Percentiles rank a stretch among this genome's conserved stretches.
phyloP scores from a whole-genome alignment of 2,888 invertebrate species.

The Meliscaeva auricollis region DNA sequence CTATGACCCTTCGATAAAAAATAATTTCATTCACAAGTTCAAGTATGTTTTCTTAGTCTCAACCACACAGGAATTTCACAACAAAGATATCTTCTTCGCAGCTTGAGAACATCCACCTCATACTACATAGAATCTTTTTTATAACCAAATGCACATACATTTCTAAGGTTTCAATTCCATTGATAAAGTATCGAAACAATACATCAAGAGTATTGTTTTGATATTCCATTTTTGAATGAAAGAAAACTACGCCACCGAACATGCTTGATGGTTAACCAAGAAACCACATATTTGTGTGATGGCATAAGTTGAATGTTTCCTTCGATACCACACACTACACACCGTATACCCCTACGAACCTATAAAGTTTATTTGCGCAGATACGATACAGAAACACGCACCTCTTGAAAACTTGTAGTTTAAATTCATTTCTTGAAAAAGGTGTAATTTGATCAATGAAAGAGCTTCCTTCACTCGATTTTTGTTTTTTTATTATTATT shows the following conservation, averaged over 20 bases:
- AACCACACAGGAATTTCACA: constrained; percentile 14
- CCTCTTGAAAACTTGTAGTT: too few relatives aligned
- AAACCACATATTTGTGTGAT: constrained; percentile 41
- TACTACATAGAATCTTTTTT: constrained; percentile 7
- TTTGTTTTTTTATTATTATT: too few relatives aligned
- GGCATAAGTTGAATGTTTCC: constrained; percentile 40
- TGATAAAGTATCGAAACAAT: constrained; percentile 22
- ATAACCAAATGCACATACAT: constrained; percentile 2
- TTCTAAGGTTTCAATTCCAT: constrained; percentile 53
- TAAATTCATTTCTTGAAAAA: constrained; percentile 28
- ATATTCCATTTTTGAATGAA: constrained; percentile 2
- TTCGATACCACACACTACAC: too few relatives aligned
- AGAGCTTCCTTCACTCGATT: constrained; percentile 54
- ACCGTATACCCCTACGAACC: background rate
- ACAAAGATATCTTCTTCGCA: background rate
- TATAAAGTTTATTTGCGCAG: constrained; percentile 11
- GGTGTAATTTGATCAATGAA: constrained; percentile 64
- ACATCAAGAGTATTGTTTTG: constrained; percentile 15
- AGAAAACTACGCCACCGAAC: background rate
- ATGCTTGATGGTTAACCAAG: constrained; percentile 38
- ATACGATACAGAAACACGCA: too few relatives aligned
- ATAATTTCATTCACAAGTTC: constrained; percentile 33
- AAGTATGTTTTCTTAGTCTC: background rate
- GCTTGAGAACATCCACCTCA: constrained; percentile 11
- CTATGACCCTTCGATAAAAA: background rate